Evolutionary conservation across 1,140 invertebrate species (phyloP).

Genomic region (Zaprionus nigranus): DNA sequence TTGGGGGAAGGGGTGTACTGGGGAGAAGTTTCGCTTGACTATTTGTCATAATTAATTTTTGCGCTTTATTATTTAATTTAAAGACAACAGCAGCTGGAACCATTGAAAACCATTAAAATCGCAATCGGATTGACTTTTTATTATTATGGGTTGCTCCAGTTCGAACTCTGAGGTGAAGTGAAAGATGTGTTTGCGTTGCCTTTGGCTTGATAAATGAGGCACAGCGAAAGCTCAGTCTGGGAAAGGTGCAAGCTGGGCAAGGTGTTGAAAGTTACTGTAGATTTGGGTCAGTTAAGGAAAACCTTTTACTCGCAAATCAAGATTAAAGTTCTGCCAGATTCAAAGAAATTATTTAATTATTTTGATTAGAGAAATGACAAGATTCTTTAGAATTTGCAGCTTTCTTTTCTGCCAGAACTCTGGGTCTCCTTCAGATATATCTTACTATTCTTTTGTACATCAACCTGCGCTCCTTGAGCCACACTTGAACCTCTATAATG

Average conservation of each 20-base stretch:
- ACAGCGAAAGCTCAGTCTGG: slow-evolving; percentile 58
- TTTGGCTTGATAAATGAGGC: slow-evolving; percentile 55
- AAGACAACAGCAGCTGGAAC: slow-evolving; percentile 39
- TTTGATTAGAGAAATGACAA: background rate
- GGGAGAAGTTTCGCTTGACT: slow-evolving; percentile 66
- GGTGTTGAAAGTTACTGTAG: slow-evolving; percentile 9
- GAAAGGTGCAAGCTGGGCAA: slow-evolving; percentile 10
- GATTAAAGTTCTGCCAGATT: background rate
- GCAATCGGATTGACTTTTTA: slow-evolving; percentile 48
- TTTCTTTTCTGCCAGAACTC: background rate
- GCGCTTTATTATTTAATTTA: slow-evolving; percentile 69
- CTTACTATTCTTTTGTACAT: background rate
- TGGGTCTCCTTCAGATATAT: background rate
- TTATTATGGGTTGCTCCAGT: slow-evolving; percentile 56
- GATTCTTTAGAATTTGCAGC: background rate
- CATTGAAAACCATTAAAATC: slow-evolving; percentile 51
- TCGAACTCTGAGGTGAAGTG: slow-evolving; percentile 24
- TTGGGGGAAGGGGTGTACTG: background rate
- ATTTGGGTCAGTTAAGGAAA: slow-evolving; percentile 5
- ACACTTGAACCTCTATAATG: background rate
- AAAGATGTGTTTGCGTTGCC: slow-evolving; percentile 25
- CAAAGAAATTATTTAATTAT: background rate
- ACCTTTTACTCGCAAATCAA: background rate
- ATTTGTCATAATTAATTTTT: slow-evolving; percentile 79
- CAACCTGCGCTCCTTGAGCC: background rate